phyloP scores from a whole-genome alignment of 2,113 vertebrate species.

The Mesoclemmys tuberculata region DNA sequence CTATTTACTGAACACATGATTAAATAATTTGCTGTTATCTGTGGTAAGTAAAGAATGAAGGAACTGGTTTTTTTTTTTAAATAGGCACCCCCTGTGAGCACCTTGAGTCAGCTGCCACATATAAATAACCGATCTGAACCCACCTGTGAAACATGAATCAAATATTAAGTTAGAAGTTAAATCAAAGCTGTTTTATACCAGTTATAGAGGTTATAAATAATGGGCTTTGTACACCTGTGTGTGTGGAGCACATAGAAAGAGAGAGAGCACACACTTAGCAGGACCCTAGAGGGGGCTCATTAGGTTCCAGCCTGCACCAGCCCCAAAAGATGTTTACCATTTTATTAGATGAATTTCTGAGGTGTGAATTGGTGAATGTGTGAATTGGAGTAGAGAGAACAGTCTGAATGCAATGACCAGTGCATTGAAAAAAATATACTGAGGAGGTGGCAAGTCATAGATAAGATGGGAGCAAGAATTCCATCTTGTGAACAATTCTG shows the following conservation, averaged over 20 bases:
- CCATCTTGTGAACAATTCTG: background rate
- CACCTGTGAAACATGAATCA: background rate
- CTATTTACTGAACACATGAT: rapidly evolving
- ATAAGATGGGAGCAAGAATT: background rate
- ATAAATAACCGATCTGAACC: background rate
- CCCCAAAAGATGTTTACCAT: rapidly evolving
- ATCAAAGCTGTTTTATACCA: background rate
- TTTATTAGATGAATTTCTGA: rapidly evolving
- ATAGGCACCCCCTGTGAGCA: rapidly evolving
- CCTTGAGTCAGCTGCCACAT: background rate
- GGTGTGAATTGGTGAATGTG: rapidly evolving
- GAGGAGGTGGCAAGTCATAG: background rate
- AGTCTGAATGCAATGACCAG: background rate
- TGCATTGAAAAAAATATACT: background rate
- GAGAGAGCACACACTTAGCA: background rate
- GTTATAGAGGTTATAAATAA: background rate
- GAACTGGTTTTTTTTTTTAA: background rate
- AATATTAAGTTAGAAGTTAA: background rate
- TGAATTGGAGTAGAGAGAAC: background rate
- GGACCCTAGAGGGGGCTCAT: background rate
- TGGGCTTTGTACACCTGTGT: background rate
- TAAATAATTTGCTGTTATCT: background rate
- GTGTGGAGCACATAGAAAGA: background rate
- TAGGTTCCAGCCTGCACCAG: background rate
- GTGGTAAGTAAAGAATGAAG: background rate